These are phyloP conservation scores for Tragelaphus imberbis DNA, from an alignment of 2,113 vertebrate genomes.

Conservation along the genomic window DNA sequence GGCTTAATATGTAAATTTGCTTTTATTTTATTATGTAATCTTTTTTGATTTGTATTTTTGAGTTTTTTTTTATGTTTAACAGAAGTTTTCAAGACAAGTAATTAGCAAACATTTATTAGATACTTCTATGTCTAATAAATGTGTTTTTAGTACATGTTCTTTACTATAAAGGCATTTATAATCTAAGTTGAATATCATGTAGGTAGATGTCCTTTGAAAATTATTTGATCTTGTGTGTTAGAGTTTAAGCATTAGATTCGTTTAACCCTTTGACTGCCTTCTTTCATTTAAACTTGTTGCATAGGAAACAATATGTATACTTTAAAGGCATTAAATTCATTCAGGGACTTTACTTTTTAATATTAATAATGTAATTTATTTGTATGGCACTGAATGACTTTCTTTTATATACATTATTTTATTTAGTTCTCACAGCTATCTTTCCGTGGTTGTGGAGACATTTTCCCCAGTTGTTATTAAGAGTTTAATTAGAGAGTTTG, in stretches of 20 bases:
- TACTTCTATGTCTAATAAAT: neutral
- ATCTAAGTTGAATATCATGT: neutral
- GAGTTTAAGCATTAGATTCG: neutral
- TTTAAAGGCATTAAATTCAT: neutral
- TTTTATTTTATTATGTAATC: conserved; percentile 4
- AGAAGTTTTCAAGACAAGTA: neutral
- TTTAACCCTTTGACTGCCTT: neutral
- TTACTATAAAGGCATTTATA: neutral
- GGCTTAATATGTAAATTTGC: neutral
- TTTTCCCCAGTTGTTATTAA: neutral
- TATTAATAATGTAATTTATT: neutral
- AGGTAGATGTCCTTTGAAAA: neutral
- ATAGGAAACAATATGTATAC: neutral
- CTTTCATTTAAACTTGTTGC: neutral
- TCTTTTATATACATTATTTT: neutral
- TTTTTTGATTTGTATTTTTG: neutral
- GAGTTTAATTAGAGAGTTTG: neutral
- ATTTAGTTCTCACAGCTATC: neutral
- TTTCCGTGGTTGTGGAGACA: neutral
- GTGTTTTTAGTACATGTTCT: neutral
- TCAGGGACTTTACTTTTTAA: neutral
- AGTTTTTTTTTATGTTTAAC: neutral
- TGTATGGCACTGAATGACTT: neutral
- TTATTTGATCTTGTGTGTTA: neutral
- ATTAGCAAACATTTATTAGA: neutral